Conservation (phyloP, 2,113 vertebrate species). For the Chrysemys picta region DNA sequence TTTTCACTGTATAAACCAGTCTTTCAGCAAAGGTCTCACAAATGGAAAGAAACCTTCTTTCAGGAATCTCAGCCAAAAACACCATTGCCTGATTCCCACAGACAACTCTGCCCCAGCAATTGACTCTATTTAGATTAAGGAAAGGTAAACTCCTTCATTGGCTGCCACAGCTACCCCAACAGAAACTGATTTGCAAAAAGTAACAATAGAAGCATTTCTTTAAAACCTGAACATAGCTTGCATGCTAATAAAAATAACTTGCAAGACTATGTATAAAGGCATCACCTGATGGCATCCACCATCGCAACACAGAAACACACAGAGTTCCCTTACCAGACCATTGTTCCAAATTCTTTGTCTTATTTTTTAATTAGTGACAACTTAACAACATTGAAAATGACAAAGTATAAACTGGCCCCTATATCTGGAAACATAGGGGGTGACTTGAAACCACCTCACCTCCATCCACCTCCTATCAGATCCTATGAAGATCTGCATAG, state of each 20-base stretch:
- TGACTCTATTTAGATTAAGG: background rate
- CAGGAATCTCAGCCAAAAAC: background rate
- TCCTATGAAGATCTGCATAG: background rate
- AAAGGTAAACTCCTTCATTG: background rate
- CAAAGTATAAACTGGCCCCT: background rate
- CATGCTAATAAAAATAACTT: background rate
- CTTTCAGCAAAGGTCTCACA: background rate
- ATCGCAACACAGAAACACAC: too few relatives aligned
- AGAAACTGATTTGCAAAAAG: background rate
- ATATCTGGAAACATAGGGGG: background rate
- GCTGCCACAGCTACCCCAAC: background rate
- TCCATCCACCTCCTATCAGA: background rate
- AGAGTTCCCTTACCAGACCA: background rate
- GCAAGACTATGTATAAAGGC: too few relatives aligned
- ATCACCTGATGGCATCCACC: too few relatives aligned
- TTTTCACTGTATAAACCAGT: background rate
- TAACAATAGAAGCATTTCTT: background rate
- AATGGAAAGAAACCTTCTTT: background rate
- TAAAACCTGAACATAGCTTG: background rate
- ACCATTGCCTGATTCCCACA: background rate
- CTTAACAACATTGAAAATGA: background rate
- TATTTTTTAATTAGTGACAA: background rate
- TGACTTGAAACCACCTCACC: background rate
- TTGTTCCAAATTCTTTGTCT: background rate
- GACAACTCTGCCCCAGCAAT: background rate